phyloP scores from a whole-genome alignment of 2,888 invertebrate genomes.

The Lissonota sp. region DNA sequence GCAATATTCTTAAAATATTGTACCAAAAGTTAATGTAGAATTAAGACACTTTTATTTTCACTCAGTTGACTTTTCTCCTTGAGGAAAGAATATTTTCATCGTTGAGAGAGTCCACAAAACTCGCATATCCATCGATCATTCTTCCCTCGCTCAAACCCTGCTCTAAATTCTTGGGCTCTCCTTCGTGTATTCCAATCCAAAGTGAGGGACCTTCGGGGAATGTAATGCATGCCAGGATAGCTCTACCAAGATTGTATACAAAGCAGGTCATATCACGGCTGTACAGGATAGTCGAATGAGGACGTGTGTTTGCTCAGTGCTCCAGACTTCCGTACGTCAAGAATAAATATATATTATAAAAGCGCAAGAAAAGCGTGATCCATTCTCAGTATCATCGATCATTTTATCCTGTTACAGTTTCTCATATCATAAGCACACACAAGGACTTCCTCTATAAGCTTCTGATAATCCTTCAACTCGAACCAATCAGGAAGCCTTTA shows the following conservation, averaged over 20 bases:
- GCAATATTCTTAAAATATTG: too few relatives aligned
- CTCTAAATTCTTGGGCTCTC: conserved; percentile 54
- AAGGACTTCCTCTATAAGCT: background rate
- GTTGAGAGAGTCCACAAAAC: conserved; percentile 69
- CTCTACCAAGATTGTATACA: conserved; percentile 19
- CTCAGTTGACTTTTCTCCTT: too few relatives aligned
- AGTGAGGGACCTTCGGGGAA: conserved; percentile 22
- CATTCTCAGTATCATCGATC: conserved; percentile 76
- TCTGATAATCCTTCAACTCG: background rate
- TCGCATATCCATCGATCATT: conserved; percentile 73
- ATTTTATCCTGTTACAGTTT: conserved; percentile 60
- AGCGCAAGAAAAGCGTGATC: conserved; percentile 67
- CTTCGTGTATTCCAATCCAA: conserved; percentile 59
- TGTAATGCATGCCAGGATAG: conserved; percentile 22
- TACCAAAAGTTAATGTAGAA: too few relatives aligned
- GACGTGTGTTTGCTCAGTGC: conserved; percentile 10
- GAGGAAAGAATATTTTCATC: too few relatives aligned
- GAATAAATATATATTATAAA: too few relatives aligned
- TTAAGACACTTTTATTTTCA: too few relatives aligned
- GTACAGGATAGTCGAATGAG: conserved; percentile 24
- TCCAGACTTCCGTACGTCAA: conserved; percentile 7
- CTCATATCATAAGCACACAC: conserved; percentile 25
- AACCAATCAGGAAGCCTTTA: background rate
- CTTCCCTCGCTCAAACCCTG: conserved; percentile 38
- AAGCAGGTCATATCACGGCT: conserved; percentile 22